Evolutionary conservation across 2,888 invertebrate genomes (phyloP).

Genomic region (Congeria kusceri): DNA sequence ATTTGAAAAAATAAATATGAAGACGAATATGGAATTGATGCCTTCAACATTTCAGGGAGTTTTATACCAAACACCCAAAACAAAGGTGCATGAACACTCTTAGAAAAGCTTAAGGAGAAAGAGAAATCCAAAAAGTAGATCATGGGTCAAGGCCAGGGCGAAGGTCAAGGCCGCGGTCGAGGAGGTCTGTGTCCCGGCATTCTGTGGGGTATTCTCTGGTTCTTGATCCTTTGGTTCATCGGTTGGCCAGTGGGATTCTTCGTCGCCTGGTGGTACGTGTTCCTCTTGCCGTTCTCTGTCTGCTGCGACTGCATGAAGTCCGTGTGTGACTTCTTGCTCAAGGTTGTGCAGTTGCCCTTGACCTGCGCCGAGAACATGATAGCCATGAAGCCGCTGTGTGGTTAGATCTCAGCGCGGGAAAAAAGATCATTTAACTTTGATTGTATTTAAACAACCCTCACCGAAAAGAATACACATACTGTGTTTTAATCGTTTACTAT

Average conservation of each 20-base stretch:
- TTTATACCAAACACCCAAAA: no score
- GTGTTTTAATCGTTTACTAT: no score
- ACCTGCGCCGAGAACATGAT: conserved; percentile 2
- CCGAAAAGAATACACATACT: no score
- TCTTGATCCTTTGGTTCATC: not conserved
- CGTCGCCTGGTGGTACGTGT: conserved; percentile 8
- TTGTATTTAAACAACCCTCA: no score
- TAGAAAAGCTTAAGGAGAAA: no score
- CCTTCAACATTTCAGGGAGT: no score
- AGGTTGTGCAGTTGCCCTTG: not conserved
- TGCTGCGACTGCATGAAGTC: not conserved
- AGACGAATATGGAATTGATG: no score
- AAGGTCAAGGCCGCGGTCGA: conserved; percentile 4
- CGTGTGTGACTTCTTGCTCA: not conserved
- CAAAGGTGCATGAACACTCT: no score
- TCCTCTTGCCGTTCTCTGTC: not conserved
- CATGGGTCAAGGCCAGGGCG: not conserved
- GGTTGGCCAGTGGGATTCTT: not conserved
- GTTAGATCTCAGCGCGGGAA: not conserved
- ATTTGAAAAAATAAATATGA: no score
- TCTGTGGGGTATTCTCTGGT: not conserved
- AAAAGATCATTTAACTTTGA: no score
- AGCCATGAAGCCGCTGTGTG: not conserved
- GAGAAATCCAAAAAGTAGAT: not conserved
- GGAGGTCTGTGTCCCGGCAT: not conserved